Evolutionary conservation across 2,113 vertebrate genomes (phyloP).

Genomic region (Onychorhynchus coronatus): DNA sequence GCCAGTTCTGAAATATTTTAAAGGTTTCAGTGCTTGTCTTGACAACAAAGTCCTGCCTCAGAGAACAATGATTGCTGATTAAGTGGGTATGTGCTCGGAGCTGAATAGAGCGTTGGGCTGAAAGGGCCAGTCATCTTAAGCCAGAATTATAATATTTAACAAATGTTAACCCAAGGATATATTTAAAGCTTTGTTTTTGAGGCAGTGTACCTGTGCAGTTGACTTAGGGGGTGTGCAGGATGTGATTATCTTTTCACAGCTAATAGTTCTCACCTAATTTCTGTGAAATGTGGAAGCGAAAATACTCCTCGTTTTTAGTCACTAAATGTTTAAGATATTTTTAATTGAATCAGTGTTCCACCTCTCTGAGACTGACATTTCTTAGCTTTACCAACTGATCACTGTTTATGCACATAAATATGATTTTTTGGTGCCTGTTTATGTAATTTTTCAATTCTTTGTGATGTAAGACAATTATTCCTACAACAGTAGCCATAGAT

Average conservation of each 20-base stretch:
- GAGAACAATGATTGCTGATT: slow-evolving; percentile 80
- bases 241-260: background rate
- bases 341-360: background rate
- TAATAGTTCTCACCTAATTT: background rate
- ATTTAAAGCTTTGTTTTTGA: slow-evolving; percentile 25
- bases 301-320: background rate
- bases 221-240: background rate
- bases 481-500: background rate
- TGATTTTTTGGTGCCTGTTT: background rate
- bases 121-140: slow-evolving; percentile 67
- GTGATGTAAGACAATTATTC: background rate
- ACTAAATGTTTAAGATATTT: background rate
- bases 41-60: slow-evolving; percentile 74
- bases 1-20: slow-evolving; percentile 75
- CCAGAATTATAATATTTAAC: slow-evolving; percentile 71
- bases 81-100: slow-evolving; percentile 69
- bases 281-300: background rate
- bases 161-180: slow-evolving; percentile 33
- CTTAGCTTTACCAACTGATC: background rate
- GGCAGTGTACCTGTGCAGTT: slow-evolving; percentile 47
- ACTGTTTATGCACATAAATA: background rate
- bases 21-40: slow-evolving; percentile 76
- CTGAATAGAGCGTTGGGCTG: slow-evolving; percentile 64
- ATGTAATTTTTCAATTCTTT: background rate
- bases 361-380: background rate